Conservation (phyloP, 1,140 invertebrate species). For the Tigriopus japonicus region DNA sequence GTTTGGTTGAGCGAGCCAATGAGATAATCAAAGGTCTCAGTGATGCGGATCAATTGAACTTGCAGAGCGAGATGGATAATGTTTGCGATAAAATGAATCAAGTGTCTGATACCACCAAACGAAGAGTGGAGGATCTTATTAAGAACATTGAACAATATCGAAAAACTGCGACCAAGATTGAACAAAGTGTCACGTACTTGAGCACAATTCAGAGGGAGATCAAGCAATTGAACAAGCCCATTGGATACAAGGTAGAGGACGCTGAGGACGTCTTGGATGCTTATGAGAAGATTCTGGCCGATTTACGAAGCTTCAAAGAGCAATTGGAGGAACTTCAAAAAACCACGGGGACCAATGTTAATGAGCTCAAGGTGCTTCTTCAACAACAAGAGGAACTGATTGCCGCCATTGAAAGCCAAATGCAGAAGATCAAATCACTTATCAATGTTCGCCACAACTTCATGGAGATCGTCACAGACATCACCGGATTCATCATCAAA, state of each 20-base stretch:
- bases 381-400: slow-evolving; percentile 65
- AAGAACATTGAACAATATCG: slow-evolving; percentile 56
- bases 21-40: slow-evolving; percentile 55
- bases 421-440: slow-evolving; percentile 40
- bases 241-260: slow-evolving; percentile 62
- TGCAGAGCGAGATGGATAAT: slow-evolving; percentile 53
- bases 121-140: slow-evolving; percentile 46
- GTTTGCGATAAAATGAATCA: slow-evolving; percentile 52
- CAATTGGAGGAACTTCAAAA: slow-evolving; percentile 54
- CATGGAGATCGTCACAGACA: slow-evolving; percentile 59
- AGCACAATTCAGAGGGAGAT: slow-evolving; percentile 58
- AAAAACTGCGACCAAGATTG: slow-evolving; percentile 49
- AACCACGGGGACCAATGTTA: slow-evolving; percentile 36
- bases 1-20: slow-evolving; percentile 54
- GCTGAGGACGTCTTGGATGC: slow-evolving; percentile 51
- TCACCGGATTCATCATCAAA: slow-evolving; percentile 63
- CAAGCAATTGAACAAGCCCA: slow-evolving; percentile 57
- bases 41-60: slow-evolving; percentile 56
- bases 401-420: slow-evolving; percentile 57
- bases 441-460: slow-evolving; percentile 65
- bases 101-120: slow-evolving; percentile 49
- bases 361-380: slow-evolving; percentile 53
- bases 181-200: slow-evolving; percentile 56
- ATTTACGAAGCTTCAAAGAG: slow-evolving; percentile 55
- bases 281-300: slow-evolving; percentile 54